These are phyloP conservation scores for Globodera ellingtonae DNA, from an alignment of 1,140 invertebrate species.

Conservation along the genomic window DNA sequence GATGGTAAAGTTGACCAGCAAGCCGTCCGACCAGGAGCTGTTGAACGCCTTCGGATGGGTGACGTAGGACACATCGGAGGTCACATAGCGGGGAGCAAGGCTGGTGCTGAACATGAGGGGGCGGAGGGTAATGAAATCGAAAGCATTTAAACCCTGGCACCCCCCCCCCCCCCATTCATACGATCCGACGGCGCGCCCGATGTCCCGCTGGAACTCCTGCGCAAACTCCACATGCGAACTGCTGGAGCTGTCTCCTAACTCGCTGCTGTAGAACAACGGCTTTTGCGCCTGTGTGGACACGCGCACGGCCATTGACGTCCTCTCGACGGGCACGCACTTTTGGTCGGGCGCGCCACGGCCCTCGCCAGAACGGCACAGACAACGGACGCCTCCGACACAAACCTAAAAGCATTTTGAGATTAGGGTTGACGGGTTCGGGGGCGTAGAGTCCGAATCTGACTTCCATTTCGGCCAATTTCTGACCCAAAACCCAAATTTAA, in stretches of 20 bases:
- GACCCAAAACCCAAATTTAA: too few relatives aligned
- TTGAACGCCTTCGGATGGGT: constrained; percentile 65
- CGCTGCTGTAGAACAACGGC: constrained; percentile 62
- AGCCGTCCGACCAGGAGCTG: constrained; percentile 60
- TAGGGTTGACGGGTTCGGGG: too few relatives aligned
- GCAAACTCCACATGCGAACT: constrained; percentile 60
- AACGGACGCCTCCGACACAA: constrained; percentile 54
- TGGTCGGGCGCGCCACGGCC: constrained; percentile 44
- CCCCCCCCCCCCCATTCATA: not conserved
- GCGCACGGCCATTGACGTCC: constrained; percentile 53
- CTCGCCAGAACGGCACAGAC: constrained; percentile 58
- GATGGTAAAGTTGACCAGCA: constrained; percentile 62
- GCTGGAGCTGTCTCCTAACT: constrained; percentile 55
- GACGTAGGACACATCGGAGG: constrained; percentile 58
- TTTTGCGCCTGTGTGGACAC: constrained; percentile 50
- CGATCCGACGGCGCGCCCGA: constrained; percentile 56
- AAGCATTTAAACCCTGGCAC: not conserved
- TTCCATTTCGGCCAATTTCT: too few relatives aligned
- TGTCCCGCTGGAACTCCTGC: constrained; percentile 56
- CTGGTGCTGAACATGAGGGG: constrained; percentile 40
- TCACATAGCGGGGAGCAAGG: constrained; percentile 63
- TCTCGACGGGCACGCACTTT: constrained; percentile 55
- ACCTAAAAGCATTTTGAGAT: constrained; percentile 30
- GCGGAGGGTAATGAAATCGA: not conserved
- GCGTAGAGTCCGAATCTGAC: too few relatives aligned